Percentiles rank a stretch among this genome's conserved stretches.
Conservation (phyloP, 2,797 vertebrate genomes). For the Salarias fasciatus region DNA sequence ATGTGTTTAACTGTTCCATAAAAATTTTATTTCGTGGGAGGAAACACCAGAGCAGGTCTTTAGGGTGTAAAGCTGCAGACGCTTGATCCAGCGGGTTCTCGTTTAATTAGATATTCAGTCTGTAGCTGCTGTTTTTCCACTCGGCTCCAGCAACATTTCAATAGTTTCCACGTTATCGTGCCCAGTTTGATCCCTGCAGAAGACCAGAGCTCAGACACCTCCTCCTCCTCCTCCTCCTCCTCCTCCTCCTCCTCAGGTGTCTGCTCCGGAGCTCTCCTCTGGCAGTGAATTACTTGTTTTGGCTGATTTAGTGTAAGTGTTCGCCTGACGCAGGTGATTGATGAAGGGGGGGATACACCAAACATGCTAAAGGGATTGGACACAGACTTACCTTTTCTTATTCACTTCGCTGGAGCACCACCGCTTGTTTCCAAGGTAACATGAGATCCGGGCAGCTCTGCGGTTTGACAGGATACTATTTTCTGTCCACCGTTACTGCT, state of each 20-base stretch:
- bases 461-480: slow-evolving; percentile 49
- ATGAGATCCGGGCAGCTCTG: slow-evolving; percentile 51
- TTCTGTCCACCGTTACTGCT: slow-evolving; percentile 35
- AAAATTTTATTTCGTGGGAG: no score
- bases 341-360: slow-evolving; percentile 48
- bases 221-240: not conserved
- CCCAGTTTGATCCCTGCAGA: slow-evolving; percentile 29
- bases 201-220: slow-evolving; percentile 9
- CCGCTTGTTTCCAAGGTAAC: slow-evolving; percentile 76
- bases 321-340: slow-evolving; percentile 54
- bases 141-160: slow-evolving; percentile 31
- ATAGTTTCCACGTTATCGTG: not conserved
- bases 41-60: no score
- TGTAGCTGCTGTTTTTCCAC: slow-evolving; percentile 39
- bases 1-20: no score
- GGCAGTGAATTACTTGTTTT: slow-evolving; percentile 39
- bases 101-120: slow-evolving; percentile 49
- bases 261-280: slow-evolving; percentile 34
- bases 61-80: no score
- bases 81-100: slow-evolving; percentile 28
- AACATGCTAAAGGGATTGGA: slow-evolving; percentile 50
- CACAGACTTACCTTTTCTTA: slow-evolving; percentile 54
- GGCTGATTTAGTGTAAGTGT: slow-evolving; percentile 57
- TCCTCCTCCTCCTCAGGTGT: slow-evolving; percentile 5
- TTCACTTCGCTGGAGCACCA: slow-evolving; percentile 44